Evolutionary conservation across 92 coral and sea anemone species (phyloP).

Genomic region (Siderastrea siderea): DNA sequence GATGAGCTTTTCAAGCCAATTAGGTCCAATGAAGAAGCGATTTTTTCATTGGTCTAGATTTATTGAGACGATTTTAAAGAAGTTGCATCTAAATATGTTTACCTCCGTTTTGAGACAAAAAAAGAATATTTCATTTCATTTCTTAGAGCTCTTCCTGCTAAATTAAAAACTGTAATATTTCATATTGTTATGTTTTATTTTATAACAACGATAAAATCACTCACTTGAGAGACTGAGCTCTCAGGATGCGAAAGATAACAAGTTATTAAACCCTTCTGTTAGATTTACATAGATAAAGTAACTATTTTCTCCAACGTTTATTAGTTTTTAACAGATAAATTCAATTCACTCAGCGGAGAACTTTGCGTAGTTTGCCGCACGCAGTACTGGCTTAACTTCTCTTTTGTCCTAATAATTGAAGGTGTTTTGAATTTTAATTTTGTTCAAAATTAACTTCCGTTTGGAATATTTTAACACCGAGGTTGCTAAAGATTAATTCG

Average conservation of each 20-base stretch:
- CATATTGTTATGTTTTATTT: neutral
- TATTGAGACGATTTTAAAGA: conserved; percentile 2
- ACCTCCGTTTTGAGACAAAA: conserved; percentile 18
- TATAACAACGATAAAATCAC: neutral
- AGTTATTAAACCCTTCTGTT: neutral
- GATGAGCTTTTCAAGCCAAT: conserved; percentile 21
- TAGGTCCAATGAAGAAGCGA: neutral
- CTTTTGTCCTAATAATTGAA: neutral
- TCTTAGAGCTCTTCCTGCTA: neutral
- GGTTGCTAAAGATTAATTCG: neutral
- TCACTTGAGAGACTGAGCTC: neutral
- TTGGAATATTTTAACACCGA: neutral
- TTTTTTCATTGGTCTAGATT: conserved; percentile 5
- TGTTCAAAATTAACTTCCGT: neutral
- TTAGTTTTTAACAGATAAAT: neutral
- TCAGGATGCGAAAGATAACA: neutral
- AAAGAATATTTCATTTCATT: neutral
- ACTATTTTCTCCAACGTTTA: neutral
- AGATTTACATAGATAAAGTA: conserved; percentile 12
- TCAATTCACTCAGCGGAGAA: conserved; percentile 1
- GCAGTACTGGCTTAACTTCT: conserved; percentile 16
- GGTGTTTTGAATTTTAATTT: conserved; percentile 6
- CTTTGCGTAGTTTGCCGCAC: conserved; percentile 15
- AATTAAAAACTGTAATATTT: neutral
- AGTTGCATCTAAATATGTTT: conserved; percentile 8